Base-by-base conservation (phyloP, 2,888 invertebrate species). In the Ochropleura leucogaster region DNA sequence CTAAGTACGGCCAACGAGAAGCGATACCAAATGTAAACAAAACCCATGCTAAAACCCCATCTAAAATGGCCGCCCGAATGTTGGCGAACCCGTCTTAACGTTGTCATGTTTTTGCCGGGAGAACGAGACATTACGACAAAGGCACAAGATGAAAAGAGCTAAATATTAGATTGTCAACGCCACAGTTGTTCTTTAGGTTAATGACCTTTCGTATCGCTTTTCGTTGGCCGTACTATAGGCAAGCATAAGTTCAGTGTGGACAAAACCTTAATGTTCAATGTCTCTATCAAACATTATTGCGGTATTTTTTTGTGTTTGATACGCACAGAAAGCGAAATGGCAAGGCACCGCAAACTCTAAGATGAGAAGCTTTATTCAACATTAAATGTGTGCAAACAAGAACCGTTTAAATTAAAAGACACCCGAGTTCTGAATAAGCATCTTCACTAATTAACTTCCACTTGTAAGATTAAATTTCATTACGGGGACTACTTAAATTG, bases 391-490 rank as follows among this genome's bases (percentile, higher is more conserved):
- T 74, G 63, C 72, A 65, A 74, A 59, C 74, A 65, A 51, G 68
- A 76, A 51, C 49, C 71, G 60, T 72, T 82, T 82, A 82, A 79
- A 70, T 76, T 64, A 60, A 69, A 82, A 74, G 70, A 70, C 71
- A 79, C 74, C 72, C 73, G 75, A 71, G 62, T 63, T 64, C 44
- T 46, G 30, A 72, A 70, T 74, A 75, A 79, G 84, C 74, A 80
- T 84, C 82, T 78, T 84, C 71, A 72, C 79, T 90, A 90, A 91
- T 92, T 92, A 89, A 89, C 89, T 89, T 89, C 79, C 80, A 82
- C 76, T 79, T 79, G 86, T 65, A 78, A 87, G 89, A 89, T 92
- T 91, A 89, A 88, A 88, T 87, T 87, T 86, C 89, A 91, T 90
- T 87, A 86, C 73, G 55, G 67, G 73, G 76, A 72, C 87, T 77